Evolutionary conservation across 2,113 vertebrate genomes (phyloP).

Genomic region (Axis porcinus): DNA sequence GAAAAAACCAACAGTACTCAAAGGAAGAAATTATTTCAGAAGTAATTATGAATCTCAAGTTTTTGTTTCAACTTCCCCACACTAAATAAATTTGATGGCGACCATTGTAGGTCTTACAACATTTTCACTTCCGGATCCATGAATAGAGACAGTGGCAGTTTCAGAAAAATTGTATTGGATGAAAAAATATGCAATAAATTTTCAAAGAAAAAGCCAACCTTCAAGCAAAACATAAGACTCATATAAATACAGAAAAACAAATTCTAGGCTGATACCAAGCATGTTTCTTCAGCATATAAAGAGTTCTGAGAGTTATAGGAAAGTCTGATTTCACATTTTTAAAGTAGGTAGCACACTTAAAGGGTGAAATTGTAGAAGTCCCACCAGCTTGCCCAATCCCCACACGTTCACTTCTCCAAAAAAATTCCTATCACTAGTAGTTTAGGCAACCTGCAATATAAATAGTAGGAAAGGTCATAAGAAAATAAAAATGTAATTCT

Average conservation of each 20-base stretch:
- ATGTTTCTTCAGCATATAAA: not conserved
- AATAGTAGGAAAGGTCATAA: not conserved
- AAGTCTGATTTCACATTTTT: not conserved
- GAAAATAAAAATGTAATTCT: not conserved
- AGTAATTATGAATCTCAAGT: not conserved
- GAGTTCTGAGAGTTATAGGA: not conserved
- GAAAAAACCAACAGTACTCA: not conserved
- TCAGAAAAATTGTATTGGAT: not conserved
- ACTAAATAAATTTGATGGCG: not conserved
- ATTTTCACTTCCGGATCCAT: not conserved
- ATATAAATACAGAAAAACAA: not conserved
- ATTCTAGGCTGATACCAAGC: not conserved
- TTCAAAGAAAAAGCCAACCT: not conserved
- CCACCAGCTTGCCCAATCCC: not conserved
- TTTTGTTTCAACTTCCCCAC: not conserved
- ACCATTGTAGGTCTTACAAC: not conserved
- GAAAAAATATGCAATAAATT: not conserved
- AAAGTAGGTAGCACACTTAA: not conserved
- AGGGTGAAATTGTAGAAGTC: not conserved
- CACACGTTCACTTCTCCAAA: not conserved
- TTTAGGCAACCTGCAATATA: not conserved
- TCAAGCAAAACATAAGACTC: not conserved
- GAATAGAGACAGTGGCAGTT: not conserved
- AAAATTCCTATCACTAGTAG: not conserved
- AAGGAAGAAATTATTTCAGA: conserved; percentile 6